Conservation (phyloP, 2,113 vertebrate species). For the Vulpes ferrilata region DNA sequence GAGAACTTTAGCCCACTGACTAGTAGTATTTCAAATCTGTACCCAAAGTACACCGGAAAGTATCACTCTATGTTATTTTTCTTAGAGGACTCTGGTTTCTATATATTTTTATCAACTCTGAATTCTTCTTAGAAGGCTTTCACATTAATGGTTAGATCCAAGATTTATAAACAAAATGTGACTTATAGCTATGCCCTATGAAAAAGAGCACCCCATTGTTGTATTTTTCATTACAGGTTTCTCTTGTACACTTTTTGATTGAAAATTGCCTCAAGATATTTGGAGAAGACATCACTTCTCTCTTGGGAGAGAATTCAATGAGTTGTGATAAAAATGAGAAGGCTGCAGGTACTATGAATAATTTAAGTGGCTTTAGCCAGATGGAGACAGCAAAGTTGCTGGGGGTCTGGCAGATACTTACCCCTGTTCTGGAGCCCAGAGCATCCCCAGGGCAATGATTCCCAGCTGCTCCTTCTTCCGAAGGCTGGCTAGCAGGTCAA, state of each 20-base stretch:
- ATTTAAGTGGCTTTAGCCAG: neutral
- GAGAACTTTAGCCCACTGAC: neutral
- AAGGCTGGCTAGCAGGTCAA: neutral
- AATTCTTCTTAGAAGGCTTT: neutral
- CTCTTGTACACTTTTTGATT: constrained; percentile 91
- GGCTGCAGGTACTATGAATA: constrained; percentile 86
- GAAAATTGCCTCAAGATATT: constrained; percentile 90
- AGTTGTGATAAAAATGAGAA: constrained; percentile 87
- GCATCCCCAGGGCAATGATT: neutral
- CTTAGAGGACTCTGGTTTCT: neutral
- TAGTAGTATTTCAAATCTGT: neutral
- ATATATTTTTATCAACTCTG: neutral
- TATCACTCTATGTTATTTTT: neutral
- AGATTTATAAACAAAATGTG: neutral
- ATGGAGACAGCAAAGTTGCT: neutral
- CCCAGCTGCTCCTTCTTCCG: neutral
- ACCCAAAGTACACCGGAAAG: neutral
- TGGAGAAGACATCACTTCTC: constrained; percentile 89
- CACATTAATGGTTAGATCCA: neutral
- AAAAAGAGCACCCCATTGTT: neutral
- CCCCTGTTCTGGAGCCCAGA: neutral
- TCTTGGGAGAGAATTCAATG: constrained; percentile 88
- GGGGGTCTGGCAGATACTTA: neutral
- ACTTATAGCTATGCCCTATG: neutral
- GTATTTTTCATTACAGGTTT: constrained; percentile 87